Evolutionary conservation across 2,797 vertebrate genomes (phyloP).

Genomic region (Aphelocoma californica): DNA sequence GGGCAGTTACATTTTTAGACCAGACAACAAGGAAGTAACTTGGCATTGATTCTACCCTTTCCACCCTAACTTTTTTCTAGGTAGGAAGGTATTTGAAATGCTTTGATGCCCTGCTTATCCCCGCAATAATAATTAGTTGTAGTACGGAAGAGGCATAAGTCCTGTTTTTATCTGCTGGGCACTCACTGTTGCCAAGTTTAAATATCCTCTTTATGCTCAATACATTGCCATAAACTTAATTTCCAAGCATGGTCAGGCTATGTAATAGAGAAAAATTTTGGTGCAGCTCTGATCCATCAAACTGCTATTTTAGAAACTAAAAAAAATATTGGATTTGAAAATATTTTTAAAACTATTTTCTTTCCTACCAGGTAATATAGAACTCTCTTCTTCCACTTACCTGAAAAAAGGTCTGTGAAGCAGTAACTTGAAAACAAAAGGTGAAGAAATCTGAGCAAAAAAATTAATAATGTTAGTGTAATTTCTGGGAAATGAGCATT

Average conservation of each 20-base stretch:
- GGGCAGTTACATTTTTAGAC: neutral
- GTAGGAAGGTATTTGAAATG: neutral
- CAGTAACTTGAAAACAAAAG: constrained; percentile 96
- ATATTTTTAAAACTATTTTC: neutral
- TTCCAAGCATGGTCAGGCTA: neutral
- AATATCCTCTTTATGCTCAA: neutral
- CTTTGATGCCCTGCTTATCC: neutral
- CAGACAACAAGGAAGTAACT: neutral
- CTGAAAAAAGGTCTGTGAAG: constrained; percentile 97
- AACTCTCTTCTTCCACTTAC: constrained; percentile 68
- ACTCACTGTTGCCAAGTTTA: neutral
- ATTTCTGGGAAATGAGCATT: neutral
- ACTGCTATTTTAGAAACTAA: neutral
- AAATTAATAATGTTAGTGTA: neutral
- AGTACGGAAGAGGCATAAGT: neutral
- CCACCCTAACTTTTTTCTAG: neutral
- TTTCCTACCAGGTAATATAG: neutral
- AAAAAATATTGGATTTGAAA: rapidly evolving
- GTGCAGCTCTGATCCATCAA: neutral
- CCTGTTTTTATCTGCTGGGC: neutral
- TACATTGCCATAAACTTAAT: neutral
- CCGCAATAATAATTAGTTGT: neutral
- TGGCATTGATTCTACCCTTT: neutral
- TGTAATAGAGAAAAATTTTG: neutral
- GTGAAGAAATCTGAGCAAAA: constrained; percentile 92